These are phyloP conservation scores for Temnopleurus reevesii DNA, from an alignment of 53 echinoderm and acorn worm genomes.

Conservation along the genomic window DNA sequence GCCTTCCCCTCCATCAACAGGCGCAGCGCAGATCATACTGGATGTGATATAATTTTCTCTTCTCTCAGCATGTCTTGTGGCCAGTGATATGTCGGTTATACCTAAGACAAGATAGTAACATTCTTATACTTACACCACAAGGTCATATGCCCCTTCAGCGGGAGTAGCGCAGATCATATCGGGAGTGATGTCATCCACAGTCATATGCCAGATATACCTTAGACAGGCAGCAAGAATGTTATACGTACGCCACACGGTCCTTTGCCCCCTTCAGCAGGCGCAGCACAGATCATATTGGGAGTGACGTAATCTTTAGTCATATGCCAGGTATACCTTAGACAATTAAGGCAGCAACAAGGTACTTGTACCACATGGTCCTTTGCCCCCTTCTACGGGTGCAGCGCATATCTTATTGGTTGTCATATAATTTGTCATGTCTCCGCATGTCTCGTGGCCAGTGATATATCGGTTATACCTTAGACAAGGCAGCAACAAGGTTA, in stretches of 20 bases:
- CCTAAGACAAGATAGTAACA: too few relatives aligned
- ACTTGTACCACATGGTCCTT: too few relatives aligned
- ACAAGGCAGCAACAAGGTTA: too few relatives aligned
- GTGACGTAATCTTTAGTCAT: constrained; percentile 17
- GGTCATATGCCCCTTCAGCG: neutral
- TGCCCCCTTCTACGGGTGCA: too few relatives aligned
- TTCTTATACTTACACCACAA: constrained; percentile 6
- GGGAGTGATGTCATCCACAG: neutral
- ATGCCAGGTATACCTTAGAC: too few relatives aligned
- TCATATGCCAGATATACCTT: too few relatives aligned
- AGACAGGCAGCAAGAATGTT: too few relatives aligned
- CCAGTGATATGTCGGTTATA: too few relatives aligned
- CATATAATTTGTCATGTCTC: constrained; percentile 23
- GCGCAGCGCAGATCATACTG: constrained; percentile 19
- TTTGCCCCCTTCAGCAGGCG: constrained; percentile 29
- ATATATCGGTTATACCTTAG: too few relatives aligned
- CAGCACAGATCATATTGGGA: constrained; percentile 32
- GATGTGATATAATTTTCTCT: constrained; percentile 19
- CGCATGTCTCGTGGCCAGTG: neutral
- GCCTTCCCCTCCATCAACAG: too few relatives aligned
- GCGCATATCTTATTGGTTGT: constrained; percentile 6
- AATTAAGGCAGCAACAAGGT: too few relatives aligned
- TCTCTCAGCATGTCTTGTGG: neutral
- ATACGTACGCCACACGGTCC: constrained; percentile 41
- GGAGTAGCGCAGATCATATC: constrained; percentile 27